phyloP scores from a whole-genome alignment of 35 echinoderm and acorn worm species.

The Hemicentrotus pulcherrimus region DNA sequence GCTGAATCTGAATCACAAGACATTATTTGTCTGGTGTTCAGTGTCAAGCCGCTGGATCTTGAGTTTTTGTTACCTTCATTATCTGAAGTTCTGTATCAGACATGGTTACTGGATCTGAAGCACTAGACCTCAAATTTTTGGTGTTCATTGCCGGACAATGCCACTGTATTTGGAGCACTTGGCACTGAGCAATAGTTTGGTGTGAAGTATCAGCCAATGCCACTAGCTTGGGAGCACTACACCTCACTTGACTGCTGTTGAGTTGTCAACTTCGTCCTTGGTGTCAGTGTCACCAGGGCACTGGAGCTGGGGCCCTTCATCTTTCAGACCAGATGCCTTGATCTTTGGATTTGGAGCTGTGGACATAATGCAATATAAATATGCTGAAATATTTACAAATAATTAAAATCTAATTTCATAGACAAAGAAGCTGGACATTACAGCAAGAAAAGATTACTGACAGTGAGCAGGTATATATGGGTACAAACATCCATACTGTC shows the following conservation, averaged over 20 bases:
- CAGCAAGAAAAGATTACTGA: neutral
- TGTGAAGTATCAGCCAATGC: neutral
- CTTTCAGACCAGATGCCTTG: constrained; percentile 12
- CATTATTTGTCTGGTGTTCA: neutral
- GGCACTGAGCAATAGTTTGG: neutral
- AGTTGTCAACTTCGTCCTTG: neutral
- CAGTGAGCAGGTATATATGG: neutral
- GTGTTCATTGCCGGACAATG: neutral
- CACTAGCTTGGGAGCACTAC: neutral
- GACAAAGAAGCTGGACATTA: neutral
- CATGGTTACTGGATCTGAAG: neutral
- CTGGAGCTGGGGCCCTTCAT: neutral
- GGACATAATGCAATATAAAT: neutral
- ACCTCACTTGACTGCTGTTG: neutral
- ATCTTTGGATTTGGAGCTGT: constrained; percentile 61
- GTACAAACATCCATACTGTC: neutral
- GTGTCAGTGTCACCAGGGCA: neutral
- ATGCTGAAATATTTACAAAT: neutral
- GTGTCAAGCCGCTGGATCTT: too few relatives aligned
- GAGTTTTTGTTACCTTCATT: too few relatives aligned
- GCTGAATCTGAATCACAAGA: neutral
- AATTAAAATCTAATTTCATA: neutral
- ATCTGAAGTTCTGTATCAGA: neutral
- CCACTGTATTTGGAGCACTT: neutral
- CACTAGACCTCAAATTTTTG: neutral